Base-by-base conservation (phyloP, 2,113 vertebrate genomes). In the Chunga burmeisteri region DNA sequence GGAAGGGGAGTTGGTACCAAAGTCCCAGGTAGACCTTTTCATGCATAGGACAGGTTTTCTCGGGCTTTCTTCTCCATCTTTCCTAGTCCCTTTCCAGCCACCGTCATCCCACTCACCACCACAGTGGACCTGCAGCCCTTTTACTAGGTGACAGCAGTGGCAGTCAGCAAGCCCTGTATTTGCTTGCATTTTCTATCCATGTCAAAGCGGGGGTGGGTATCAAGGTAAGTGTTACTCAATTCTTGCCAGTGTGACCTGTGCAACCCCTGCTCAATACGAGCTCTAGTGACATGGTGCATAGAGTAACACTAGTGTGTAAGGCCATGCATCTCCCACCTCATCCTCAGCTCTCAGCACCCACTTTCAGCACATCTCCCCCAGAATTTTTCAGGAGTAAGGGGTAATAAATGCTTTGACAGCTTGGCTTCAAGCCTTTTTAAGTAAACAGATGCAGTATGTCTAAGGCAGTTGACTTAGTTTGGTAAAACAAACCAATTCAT, bases 261-360 rank as follows among this genome's bases (percentile, higher is more conserved):
- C 42, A 66, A 6, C 10, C 22, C 17, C n/a, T 66, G 26, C 18
- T 53, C 0, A 0, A 16, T 63, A 32, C 15, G 50, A 50, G n/a
- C 32, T 58, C 34, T 81, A 61, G 22, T 78, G 80, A 22, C 53
- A 38, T 1, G 2, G 7, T 55, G 30, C 21, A 50, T 6, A 36
- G 13, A 38, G 9, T 40, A 59, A 25, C 0, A 1, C 13, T 5
- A 21, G 7, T 26, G 32, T 22, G 7, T 0, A 49, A 44, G 22
- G 19, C 22, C 9, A 6, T 40, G 14, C 19, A 40, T 40, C 86
- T 84, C 38, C 34, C 56, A 38, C 44, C 46, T 84, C 50, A 59
- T 55, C 25, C 40, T 26, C 38, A 63, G 68, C 29, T 74, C 52
- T 78, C 68, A 74, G 63, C 29, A 46, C 7, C 52, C 14, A 27